A percentile compares a stretch with the other conserved stretches of the same genome.
Evolutionary conservation across 2,113 vertebrate genomes (phyloP).

Genomic region (Tragelaphus scriptus): DNA sequence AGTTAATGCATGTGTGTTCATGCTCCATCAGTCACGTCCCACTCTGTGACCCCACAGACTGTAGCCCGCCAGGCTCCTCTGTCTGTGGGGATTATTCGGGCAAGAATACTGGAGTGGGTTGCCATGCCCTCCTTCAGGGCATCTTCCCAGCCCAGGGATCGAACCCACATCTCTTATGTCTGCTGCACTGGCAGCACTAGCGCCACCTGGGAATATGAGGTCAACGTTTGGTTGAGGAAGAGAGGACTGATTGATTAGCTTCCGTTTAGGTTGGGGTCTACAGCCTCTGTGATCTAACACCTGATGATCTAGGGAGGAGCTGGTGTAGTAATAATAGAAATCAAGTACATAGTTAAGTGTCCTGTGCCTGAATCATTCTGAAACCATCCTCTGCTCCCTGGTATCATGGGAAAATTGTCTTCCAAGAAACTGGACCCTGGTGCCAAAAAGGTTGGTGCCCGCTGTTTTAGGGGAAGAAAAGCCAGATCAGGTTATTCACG

Average conservation of each 20-base stretch:
- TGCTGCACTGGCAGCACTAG: background rate
- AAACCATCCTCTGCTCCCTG: background rate
- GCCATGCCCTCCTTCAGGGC: background rate
- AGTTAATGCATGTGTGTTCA: background rate
- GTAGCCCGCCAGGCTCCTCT: background rate
- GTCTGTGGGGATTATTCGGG: background rate
- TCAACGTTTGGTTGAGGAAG: background rate
- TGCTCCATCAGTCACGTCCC: fast-evolving
- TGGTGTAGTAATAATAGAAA: background rate
- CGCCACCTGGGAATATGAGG: background rate
- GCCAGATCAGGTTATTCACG: background rate
- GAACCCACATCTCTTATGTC: background rate
- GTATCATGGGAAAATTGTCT: background rate
- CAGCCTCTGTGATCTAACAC: background rate
- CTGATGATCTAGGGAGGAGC: background rate
- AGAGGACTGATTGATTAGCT: background rate
- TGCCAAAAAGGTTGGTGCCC: background rate
- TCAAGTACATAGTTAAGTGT: background rate
- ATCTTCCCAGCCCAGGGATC: background rate
- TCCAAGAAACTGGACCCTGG: background rate
- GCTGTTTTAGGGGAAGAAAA: background rate
- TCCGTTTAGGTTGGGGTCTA: background rate
- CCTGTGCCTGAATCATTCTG: too few relatives aligned
- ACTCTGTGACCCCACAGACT: background rate
- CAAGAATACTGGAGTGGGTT: background rate